Base-by-base conservation (phyloP, 1,140 invertebrate species). In the Ladona fulva region DNA sequence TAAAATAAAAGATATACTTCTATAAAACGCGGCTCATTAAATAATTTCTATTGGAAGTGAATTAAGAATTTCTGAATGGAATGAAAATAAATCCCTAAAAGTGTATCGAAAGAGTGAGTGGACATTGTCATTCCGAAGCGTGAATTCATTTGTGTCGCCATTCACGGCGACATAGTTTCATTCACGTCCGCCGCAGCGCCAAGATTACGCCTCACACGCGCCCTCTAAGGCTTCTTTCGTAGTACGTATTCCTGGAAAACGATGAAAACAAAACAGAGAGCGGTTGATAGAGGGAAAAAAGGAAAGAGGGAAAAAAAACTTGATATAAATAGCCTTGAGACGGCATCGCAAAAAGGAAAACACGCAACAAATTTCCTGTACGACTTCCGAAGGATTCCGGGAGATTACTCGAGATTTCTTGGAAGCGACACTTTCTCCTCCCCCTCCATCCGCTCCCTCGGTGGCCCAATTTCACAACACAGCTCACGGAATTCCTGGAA, bases 381-480 rank as follows among this genome's bases (percentile, higher is more conserved):
- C 52, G 52, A 66, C 52, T 66, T 66, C 52, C 52, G 52, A 66
- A 66, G 52, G 52, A 66, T 66, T 66, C 52, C 3, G 12, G 12
- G 52, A 66, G 52, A 66, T 66, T 66, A 66, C 52, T 5, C 52
- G 52, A 66, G 52, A 66, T 66, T 66, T 66, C 52, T 66, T 66
- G 52, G 52, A 66, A 66, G 5, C 52, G 52, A 3, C 12, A 12
- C 52, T 66, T 66, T 66, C 52, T 66, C 52, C 44, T 52, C 44
- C 44, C 44, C 44, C 44, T 52, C 44, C 44, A 11, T 52, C 44
- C 44, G 10, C 44, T 52, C 44, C 44, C 44, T 52, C 44, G 10
- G 44, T 22, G 52, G 3, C 52, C 52, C 52, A 66, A 66, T 66
- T 66, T 66, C 52, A 66, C 52, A 22, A 66, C 52, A 66, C 52